Base-by-base conservation (phyloP, 2,113 vertebrate genomes). In the Furnarius figulus region DNA sequence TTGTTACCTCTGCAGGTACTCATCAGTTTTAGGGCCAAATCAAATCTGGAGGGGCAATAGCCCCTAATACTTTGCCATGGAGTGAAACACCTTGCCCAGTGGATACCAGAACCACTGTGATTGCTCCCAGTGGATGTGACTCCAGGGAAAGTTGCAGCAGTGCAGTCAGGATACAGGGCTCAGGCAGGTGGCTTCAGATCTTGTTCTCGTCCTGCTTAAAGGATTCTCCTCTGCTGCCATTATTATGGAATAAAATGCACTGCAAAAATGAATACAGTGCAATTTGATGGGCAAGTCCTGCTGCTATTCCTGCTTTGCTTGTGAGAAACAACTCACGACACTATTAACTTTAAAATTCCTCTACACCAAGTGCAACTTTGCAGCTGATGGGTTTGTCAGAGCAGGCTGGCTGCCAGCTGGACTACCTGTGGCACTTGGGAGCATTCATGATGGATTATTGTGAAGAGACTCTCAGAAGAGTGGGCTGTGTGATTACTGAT, bases 401-500 rank as follows among this genome's bases (percentile, higher is more conserved):
- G 95, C 81, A 14, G 0, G 0, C 33, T 68, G 79, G 25, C 79
- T 47, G 67, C 72, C 55, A 35, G n/a, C 52, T 30, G 35, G 3
- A 14, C 50, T 7, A 6, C 27, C 88, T 79, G 66, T 13, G 58
- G 30, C 40, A 58, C 56, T 74, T 42, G 19, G 62, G 67, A 70
- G 3, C n/a, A 3, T 3, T 12, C 21, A 10, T 0, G 7, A 40
- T 19, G 37, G 25, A 23, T 70, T 49, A 19, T 27, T 46, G 27
- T 40, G 76, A 46, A 22, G 28, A 76, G 27, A 5, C 76, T 92
- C 86, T 66, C 86, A 62, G 91, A 50, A 84, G 91, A 71, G 70
- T 81, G 84, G 81, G 77, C 65, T 71, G 33, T 91, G 21, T 33
- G 46, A 80, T 85, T 55, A 22, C 78, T 79, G 83, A 66, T 9